Conservation (phyloP, 2,797 vertebrate species). For the Melanotaenia trifasciata region DNA sequence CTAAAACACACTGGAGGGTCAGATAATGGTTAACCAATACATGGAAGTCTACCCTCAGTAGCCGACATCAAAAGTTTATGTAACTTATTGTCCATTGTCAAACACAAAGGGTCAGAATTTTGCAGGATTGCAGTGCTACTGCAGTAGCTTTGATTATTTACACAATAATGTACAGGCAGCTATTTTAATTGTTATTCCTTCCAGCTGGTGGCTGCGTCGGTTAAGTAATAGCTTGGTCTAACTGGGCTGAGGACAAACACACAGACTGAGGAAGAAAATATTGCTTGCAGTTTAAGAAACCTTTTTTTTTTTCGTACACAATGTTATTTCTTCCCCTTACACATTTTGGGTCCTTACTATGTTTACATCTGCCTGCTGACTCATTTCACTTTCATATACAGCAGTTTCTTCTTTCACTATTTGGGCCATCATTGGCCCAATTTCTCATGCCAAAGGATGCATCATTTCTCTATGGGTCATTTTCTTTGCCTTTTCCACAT, state of each 20-base stretch:
- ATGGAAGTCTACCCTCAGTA: constrained; percentile 24
- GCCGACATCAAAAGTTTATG: constrained; percentile 31
- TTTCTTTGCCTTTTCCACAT: neutral
- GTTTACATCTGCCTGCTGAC: neutral
- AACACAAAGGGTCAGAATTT: constrained; percentile 6
- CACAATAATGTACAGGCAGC: neutral
- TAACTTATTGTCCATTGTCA: constrained; percentile 16
- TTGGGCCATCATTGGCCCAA: neutral
- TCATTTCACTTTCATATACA: neutral
- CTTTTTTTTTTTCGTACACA: neutral
- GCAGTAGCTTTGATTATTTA: neutral
- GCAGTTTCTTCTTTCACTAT: neutral
- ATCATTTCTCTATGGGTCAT: neutral
- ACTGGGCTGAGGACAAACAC: neutral
- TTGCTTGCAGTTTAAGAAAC: neutral
- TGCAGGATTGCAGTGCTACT: neutral
- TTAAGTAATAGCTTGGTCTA: neutral
- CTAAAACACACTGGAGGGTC: constrained; percentile 8
- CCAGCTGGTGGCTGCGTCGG: neutral
- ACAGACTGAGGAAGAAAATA: neutral
- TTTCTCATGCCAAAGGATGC: neutral
- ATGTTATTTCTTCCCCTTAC: neutral
- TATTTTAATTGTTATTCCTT: neutral
- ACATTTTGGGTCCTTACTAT: neutral
- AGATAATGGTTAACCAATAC: constrained; percentile 50